Conservation (phyloP, 2,797 vertebrate species). For the Parauchenoglanis punctatus region DNA sequence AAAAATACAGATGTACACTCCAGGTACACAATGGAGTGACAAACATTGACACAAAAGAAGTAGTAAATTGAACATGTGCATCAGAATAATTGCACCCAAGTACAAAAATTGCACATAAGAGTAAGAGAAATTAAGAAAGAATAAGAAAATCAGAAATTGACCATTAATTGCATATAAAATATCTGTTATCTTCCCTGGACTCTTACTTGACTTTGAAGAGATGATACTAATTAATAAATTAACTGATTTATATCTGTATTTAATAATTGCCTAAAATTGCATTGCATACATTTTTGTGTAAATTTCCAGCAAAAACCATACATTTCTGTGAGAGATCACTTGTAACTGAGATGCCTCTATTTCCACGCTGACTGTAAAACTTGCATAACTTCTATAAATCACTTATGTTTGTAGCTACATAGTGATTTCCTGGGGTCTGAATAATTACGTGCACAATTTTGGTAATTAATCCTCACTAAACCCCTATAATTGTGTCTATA, state of each 20-base stretch:
- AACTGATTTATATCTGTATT: background rate
- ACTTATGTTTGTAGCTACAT: background rate
- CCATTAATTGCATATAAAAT: no score
- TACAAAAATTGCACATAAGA: no score
- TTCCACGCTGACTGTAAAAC: background rate
- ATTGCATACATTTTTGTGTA: background rate
- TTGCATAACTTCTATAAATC: background rate
- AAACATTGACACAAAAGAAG: no score
- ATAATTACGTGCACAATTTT: background rate
- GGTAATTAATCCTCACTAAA: background rate
- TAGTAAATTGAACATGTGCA: no score
- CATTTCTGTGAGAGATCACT: background rate
- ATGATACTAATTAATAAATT: background rate
- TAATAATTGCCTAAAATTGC: background rate
- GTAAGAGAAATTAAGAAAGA: no score
- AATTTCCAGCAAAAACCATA: background rate
- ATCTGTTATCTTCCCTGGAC: background rate
- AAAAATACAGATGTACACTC: no score
- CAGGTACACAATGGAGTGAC: no score
- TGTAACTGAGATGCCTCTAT: background rate
- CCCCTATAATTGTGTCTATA: background rate
- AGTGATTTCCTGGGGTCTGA: background rate
- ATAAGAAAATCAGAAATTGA: no score
- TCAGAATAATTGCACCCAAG: no score
- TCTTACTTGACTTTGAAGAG: background rate